phyloP scores from a whole-genome alignment of 1,140 invertebrate genomes.

The Sinonovacula constricta region DNA sequence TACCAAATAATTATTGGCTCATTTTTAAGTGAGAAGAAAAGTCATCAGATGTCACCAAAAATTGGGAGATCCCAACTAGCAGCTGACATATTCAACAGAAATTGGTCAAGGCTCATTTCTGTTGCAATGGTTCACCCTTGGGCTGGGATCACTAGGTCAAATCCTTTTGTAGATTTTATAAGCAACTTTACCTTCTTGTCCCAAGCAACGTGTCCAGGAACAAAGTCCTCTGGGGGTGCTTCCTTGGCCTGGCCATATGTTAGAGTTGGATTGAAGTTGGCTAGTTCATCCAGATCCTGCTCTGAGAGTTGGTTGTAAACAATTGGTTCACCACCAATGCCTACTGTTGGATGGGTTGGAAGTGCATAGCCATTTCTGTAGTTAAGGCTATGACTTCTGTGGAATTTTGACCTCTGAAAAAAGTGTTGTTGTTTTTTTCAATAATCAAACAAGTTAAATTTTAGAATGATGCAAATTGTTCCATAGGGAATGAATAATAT shows the following conservation, averaged over 20 bases:
- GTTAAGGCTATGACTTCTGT: conserved; percentile 83
- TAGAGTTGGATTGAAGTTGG: conserved; percentile 86
- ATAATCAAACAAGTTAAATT: too few species aligned
- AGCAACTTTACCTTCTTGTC: conserved; percentile 83
- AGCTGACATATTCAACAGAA: too few species aligned
- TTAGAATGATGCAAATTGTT: too few species aligned
- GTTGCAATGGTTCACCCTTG: too few species aligned
- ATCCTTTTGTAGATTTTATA: too few species aligned
- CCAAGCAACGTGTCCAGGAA: conserved; percentile 87
- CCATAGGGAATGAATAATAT: not conserved
- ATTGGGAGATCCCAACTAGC: too few species aligned
- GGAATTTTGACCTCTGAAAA: conserved; percentile 82
- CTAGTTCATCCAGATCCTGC: conserved; percentile 76
- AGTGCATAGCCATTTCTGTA: conserved; percentile 85
- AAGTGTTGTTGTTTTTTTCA: too few species aligned
- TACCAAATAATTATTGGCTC: too few species aligned
- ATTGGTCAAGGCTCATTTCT: too few species aligned
- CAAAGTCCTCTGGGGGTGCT: conserved; percentile 82
- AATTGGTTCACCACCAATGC: conserved; percentile 82
- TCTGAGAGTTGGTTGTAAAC: conserved; percentile 80
- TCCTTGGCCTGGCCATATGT: conserved; percentile 86
- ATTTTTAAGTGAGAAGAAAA: too few species aligned
- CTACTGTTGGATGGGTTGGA: conserved; percentile 80
- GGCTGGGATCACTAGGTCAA: too few species aligned
- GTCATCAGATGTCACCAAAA: too few species aligned